These are phyloP conservation scores for Otus sunia DNA, from an alignment of 2,113 vertebrate species.

Conservation along the genomic window DNA sequence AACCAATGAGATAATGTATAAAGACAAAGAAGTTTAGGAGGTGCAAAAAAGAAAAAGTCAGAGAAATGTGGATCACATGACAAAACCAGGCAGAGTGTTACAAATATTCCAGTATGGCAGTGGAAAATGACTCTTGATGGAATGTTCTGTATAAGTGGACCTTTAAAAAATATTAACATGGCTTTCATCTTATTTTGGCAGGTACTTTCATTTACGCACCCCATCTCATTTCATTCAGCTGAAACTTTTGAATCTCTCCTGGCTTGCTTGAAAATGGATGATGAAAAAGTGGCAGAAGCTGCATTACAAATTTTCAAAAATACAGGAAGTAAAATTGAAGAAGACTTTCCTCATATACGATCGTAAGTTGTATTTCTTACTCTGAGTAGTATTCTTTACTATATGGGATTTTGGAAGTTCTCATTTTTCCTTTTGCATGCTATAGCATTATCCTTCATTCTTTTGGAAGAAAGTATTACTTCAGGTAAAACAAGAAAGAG, in stretches of 20 bases:
- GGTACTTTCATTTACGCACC: constrained; percentile 97
- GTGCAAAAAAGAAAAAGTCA: neutral
- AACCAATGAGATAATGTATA: neutral
- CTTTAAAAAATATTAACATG: neutral
- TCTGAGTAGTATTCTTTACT: neutral
- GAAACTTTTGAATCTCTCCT: constrained; percentile 97
- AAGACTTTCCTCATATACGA: constrained; percentile 96
- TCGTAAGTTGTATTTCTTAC: constrained; percentile 80
- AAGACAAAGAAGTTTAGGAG: neutral
- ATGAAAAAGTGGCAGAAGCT: constrained; percentile 97
- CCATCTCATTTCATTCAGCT: constrained; percentile 97
- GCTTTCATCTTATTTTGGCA: constrained; percentile 60
- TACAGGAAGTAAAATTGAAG: constrained; percentile 94
- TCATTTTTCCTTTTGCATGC: neutral
- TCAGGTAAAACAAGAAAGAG: neutral
- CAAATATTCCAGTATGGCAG: neutral
- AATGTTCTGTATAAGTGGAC: neutral
- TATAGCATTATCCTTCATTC: neutral
- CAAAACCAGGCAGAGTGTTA: neutral
- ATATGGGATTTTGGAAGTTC: neutral
- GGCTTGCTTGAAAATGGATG: constrained; percentile 97
- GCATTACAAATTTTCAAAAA: constrained; percentile 98
- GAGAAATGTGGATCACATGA: neutral
- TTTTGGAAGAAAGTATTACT: neutral
- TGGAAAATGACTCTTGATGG: neutral